Base-by-base conservation (phyloP, 2,113 vertebrate species). In the Megaleporinus macrocephalus region DNA sequence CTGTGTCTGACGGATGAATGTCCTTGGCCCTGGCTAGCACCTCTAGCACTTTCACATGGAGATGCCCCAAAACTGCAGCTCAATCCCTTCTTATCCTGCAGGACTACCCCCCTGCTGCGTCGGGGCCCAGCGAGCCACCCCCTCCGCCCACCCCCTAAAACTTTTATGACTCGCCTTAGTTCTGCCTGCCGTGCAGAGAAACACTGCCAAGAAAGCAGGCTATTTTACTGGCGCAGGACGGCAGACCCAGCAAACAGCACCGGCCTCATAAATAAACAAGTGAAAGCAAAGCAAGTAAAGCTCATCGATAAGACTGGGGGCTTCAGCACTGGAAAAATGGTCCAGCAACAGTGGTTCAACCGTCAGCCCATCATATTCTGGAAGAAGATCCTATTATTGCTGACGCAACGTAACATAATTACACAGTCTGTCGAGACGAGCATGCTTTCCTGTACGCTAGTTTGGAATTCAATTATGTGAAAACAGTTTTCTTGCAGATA, bases 1-100 rank as follows among this genome's bases (percentile, higher is more conserved):
- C 73, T 76, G 81, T 85, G 63, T 82, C 83, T 82, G 83, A 77
- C 49, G 51, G 66, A 79, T 47, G 70, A 61, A 65, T 72, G 76
- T 84, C 73, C 66, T 84, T 76, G 83, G 65, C 83, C 36, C 62
- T 55, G 15, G 69, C 22, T 66, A 22, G 29, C 27, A 63, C 61
- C 47, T 61, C 41, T 26, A 75, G 70, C 69, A 78, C 73, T 80
- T 84, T 22, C 24, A 82, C 20, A 57, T 1, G 9, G 36, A 74
- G 49, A 51, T 63, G 59, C 53, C 22, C 49, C 15, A 41, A 59
- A 73, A 73, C 29, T 51, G 55, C 18, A 68, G 30, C n/a, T 27
- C 29, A 53, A 65, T 72, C 33, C 22, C 30, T 55, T 62, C 47
- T 70, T n/a, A 13, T 44, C 33, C 33, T 12, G 1, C 11, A 20